phyloP scores from a whole-genome alignment of 2,888 invertebrate species.

The Yponomeuta malinellus region DNA sequence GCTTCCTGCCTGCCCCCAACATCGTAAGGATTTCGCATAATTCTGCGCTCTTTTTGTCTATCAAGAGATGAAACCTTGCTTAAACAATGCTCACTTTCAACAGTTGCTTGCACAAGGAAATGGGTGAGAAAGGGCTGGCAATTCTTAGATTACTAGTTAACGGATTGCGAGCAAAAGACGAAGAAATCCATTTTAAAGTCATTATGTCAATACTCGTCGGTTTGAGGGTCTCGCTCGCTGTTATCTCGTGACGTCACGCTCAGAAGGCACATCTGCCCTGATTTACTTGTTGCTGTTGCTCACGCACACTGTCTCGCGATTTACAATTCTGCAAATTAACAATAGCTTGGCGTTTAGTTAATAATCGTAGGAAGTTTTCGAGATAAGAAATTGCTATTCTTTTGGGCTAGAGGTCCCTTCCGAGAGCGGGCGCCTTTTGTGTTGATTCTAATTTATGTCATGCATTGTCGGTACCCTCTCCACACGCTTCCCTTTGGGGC shows the following conservation, averaged over 20 bases:
- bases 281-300: constrained; percentile 41
- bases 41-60: background rate
- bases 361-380: constrained; percentile 59
- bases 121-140: background rate
- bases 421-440: constrained; percentile 68
- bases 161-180: background rate
- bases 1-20: constrained; percentile 42
- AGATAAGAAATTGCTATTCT: constrained; percentile 74
- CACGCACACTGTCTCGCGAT: constrained; percentile 36
- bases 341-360: constrained; percentile 56
- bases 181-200: background rate
- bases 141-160: background rate
- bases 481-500: constrained; percentile 66
- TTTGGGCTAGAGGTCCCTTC: constrained; percentile 64
- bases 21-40: constrained; percentile 32
- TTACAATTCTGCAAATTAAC: constrained; percentile 40
- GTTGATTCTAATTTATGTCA: constrained; percentile 74
- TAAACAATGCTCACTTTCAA: constrained; percentile 14
- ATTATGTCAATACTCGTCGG: constrained; percentile 10
- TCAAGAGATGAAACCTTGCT: background rate
- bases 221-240: constrained; percentile 1
- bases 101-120: background rate
- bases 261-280: constrained; percentile 57
- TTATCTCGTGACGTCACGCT: constrained; percentile 31
- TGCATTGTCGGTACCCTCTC: constrained; percentile 70